phyloP scores from a whole-genome alignment of 2,797 vertebrate species.

The Scolopax bukidnonensis region DNA sequence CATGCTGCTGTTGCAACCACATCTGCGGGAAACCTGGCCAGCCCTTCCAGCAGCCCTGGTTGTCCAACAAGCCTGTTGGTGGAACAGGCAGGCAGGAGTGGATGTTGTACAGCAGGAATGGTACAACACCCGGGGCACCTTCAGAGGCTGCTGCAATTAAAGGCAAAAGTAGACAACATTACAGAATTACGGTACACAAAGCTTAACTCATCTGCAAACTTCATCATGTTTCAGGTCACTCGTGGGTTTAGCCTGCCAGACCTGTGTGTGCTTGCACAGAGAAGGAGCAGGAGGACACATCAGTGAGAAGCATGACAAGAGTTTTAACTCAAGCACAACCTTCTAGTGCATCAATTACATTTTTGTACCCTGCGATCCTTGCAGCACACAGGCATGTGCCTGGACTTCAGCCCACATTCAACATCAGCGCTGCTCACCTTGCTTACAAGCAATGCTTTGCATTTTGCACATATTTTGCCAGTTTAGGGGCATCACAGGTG shows the following conservation, averaged over 20 bases:
- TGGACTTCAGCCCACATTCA: not conserved
- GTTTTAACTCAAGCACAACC: not conserved
- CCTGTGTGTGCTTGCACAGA: too few relatives aligned
- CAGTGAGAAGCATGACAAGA: not conserved
- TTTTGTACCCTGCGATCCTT: not conserved
- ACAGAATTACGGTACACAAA: fast-evolving
- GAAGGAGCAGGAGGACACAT: not conserved
- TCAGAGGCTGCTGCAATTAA: not conserved
- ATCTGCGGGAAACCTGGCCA: not conserved
- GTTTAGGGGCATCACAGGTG: not conserved
- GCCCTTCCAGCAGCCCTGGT: not conserved
- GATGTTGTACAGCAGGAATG: fast-evolving
- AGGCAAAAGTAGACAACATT: not conserved
- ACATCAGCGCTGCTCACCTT: fast-evolving
- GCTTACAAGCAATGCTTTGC: not conserved
- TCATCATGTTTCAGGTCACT: not conserved
- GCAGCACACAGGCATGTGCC: not conserved
- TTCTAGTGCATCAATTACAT: not conserved
- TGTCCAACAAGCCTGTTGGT: fast-evolving
- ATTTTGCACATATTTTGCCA: not conserved
- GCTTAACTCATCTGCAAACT: not conserved
- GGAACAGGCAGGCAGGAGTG: not conserved
- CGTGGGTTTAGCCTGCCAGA: not conserved
- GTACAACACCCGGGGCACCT: not conserved
- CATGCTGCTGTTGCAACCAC: not conserved